These are phyloP conservation scores for Lamprologus lemairii DNA, from an alignment of 2,113 vertebrate species.

Conservation along the genomic window DNA sequence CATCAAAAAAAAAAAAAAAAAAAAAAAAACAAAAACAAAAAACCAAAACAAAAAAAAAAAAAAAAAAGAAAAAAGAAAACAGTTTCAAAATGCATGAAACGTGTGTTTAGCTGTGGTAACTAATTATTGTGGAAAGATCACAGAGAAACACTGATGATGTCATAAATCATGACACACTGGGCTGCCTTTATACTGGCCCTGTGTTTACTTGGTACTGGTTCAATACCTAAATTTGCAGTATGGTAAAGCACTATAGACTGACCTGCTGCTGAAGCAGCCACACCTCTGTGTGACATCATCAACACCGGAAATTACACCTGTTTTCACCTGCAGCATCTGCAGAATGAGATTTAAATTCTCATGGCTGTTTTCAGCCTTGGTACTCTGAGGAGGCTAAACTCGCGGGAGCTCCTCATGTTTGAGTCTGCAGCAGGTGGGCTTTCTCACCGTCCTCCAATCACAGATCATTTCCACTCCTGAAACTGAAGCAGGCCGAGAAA, in stretches of 20 bases:
- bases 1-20: too few relatives aligned
- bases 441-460: not conserved
- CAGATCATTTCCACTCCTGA: not conserved
- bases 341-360: not conserved
- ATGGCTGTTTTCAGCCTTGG: not conserved
- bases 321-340: not conserved
- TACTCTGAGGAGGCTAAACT: not conserved
- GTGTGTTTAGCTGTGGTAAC: not conserved
- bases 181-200: not conserved
- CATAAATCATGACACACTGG: not conserved
- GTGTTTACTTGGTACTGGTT: not conserved
- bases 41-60: too few relatives aligned
- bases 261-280: not conserved
- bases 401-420: not conserved
- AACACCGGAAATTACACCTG: not conserved
- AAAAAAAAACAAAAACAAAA: too few relatives aligned
- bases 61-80: not conserved
- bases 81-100: not conserved
- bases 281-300: not conserved
- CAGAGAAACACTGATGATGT: not conserved
- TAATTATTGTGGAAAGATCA: not conserved
- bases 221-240: not conserved
- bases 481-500: not conserved
- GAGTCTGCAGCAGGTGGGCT: not conserved
- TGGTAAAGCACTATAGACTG: not conserved